A percentile compares a stretch with the other conserved stretches of the same genome.
phyloP scores from a whole-genome alignment of 2,888 invertebrate genomes.

The Drosophila fulvimacula region DNA sequence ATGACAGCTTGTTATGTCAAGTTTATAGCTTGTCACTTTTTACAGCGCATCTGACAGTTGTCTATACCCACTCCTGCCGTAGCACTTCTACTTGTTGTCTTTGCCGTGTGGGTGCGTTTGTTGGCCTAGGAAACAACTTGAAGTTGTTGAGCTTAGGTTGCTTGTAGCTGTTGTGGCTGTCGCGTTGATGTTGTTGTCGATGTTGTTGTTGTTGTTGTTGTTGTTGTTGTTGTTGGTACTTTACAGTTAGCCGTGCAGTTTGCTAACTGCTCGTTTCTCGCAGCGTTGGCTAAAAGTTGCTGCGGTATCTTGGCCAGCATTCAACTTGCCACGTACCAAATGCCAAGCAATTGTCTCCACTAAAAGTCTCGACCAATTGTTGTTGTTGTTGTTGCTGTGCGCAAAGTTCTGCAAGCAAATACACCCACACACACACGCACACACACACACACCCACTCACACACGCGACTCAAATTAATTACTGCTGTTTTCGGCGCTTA shows the following conservation, averaged over 20 bases:
- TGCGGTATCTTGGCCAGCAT: constrained; percentile 55
- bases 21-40: background rate
- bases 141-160: constrained; percentile 74
- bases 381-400: constrained; percentile 18
- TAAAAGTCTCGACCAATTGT: constrained; percentile 42
- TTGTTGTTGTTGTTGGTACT: constrained; percentile 32
- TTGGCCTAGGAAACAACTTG: constrained; percentile 68
- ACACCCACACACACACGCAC: constrained; percentile 27
- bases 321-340: constrained; percentile 60
- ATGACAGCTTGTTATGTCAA: no score
- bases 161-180: constrained; percentile 72
- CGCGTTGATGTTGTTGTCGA: constrained; percentile 33
- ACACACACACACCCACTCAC: constrained; percentile 37
- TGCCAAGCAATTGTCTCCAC: constrained; percentile 67
- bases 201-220: constrained; percentile 29
- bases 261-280: constrained; percentile 60
- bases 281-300: constrained; percentile 60
- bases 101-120: constrained; percentile 60
- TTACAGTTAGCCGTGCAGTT: constrained; percentile 78
- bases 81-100: constrained; percentile 16
- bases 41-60: background rate
- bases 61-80: background rate
- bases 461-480: constrained; percentile 77
- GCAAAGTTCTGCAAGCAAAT: constrained; percentile 49
- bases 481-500: constrained; percentile 80